Conservation (phyloP, 2,797 vertebrate species). For the Pseudomugil tenellus region DNA sequence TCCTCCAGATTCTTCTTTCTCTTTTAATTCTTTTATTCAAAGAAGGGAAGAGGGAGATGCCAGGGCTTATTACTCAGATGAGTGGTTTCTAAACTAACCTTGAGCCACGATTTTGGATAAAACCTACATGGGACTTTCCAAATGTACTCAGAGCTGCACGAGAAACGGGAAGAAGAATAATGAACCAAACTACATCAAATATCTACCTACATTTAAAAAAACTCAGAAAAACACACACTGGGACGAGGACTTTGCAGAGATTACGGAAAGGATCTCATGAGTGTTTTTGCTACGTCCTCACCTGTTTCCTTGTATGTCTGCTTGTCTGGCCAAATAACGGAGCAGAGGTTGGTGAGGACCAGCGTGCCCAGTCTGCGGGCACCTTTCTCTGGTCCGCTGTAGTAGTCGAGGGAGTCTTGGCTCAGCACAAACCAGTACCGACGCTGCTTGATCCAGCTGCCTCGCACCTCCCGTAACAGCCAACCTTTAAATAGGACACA, state of each 20-base stretch:
- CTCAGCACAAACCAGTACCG: slow-evolving; percentile 95
- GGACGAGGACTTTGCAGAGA: slow-evolving; percentile 22
- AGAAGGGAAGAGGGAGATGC: slow-evolving; percentile 44
- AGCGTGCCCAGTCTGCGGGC: slow-evolving; percentile 89
- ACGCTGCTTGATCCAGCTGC: slow-evolving; percentile 92
- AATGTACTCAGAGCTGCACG: slow-evolving; percentile 48
- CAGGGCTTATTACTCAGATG: slow-evolving; percentile 36
- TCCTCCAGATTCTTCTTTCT: slow-evolving; percentile 19
- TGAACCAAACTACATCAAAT: slow-evolving; percentile 39
- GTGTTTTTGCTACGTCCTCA: slow-evolving; percentile 67
- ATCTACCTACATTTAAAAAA: not conserved
- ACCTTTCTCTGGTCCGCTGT: slow-evolving; percentile 87
- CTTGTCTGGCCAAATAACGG: slow-evolving; percentile 93
- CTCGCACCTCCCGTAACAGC: slow-evolving; percentile 90
- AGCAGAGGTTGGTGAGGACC: slow-evolving; percentile 95
- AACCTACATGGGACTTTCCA: slow-evolving; percentile 65
- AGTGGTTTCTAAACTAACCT: slow-evolving; percentile 44
- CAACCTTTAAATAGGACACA: slow-evolving; percentile 83
- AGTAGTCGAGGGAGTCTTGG: slow-evolving; percentile 93
- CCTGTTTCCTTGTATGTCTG: slow-evolving; percentile 94
- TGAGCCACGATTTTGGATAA: slow-evolving; percentile 27
- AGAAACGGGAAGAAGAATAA: slow-evolving; percentile 42
- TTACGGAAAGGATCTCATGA: slow-evolving; percentile 20
- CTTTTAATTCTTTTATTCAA: slow-evolving; percentile 50
- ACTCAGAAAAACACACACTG: slow-evolving; percentile 7